Evolutionary conservation across 2,888 invertebrate species (phyloP).

Genomic region (Sinhomidia bicolor): DNA sequence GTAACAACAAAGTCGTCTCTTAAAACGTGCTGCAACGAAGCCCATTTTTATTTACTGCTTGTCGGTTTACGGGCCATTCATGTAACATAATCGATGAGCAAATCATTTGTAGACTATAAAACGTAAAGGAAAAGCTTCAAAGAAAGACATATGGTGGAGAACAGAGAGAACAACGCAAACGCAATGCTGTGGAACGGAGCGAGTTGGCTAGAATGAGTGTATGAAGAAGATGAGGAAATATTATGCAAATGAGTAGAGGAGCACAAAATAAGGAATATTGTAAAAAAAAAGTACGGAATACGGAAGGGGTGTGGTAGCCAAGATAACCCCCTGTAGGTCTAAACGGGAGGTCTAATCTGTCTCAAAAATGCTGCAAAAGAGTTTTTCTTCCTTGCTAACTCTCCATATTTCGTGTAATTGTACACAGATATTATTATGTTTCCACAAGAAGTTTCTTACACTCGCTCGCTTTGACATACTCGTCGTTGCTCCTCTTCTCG

Average conservation of each 20-base stretch:
- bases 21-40: slow-evolving; percentile 17
- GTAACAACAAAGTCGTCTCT: neutral
- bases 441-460: slow-evolving; percentile 22
- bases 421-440: slow-evolving; percentile 41
- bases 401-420: slow-evolving; percentile 49
- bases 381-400: slow-evolving; percentile 64
- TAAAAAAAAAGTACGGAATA: slow-evolving; percentile 72
- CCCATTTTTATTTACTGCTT: slow-evolving; percentile 43
- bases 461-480: slow-evolving; percentile 58
- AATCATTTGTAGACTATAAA: slow-evolving; percentile 71
- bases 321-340: slow-evolving; percentile 79
- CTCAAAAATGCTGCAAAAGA: slow-evolving; percentile 78
- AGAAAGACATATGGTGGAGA: neutral
- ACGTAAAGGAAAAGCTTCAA: slow-evolving; percentile 17
- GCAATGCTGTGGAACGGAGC: neutral
- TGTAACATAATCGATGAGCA: slow-evolving; percentile 79
- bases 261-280: slow-evolving; percentile 61
- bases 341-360: slow-evolving; percentile 80
- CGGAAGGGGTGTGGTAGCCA: slow-evolving; percentile 80
- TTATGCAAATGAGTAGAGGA: slow-evolving; percentile 73
- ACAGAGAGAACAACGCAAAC: neutral
- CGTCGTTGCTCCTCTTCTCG: slow-evolving; percentile 36
- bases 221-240: slow-evolving; percentile 56
- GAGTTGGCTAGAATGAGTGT: slow-evolving; percentile 17
- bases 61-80: slow-evolving; percentile 70